phyloP scores from a whole-genome alignment of 2,888 invertebrate genomes.

The Hirtodrosophila alboralis region DNA sequence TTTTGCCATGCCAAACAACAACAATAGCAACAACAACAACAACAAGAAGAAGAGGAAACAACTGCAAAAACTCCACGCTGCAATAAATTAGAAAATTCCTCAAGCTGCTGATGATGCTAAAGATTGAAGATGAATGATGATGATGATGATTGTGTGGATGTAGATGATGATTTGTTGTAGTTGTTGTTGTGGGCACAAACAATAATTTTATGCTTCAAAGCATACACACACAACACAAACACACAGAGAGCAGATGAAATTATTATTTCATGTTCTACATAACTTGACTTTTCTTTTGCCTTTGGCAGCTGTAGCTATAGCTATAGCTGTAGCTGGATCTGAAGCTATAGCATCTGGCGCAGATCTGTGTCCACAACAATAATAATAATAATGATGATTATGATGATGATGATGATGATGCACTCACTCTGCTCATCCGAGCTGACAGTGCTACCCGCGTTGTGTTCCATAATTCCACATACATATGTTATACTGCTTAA shows the following conservation, averaged over 20 bases:
- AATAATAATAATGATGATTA: too few relatives aligned
- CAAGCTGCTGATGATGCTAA: conserved; percentile 28
- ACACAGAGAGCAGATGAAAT: conserved; percentile 32
- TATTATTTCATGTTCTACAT: conserved; percentile 57
- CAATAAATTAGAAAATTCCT: conserved; percentile 48
- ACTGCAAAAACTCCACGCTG: conserved; percentile 30
- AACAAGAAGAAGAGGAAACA: too few relatives aligned
- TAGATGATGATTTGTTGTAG: conserved; percentile 7
- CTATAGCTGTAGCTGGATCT: not conserved
- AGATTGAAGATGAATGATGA: conserved; percentile 6
- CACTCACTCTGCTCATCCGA: too few relatives aligned
- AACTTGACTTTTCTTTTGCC: conserved; percentile 17
- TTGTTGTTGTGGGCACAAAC: conserved; percentile 33
- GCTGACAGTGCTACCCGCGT: conserved; percentile 10
- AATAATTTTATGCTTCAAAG: conserved; percentile 56
- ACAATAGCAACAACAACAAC: conserved; percentile 6
- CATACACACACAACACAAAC: too few relatives aligned
- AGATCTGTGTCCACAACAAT: conserved; percentile 35
- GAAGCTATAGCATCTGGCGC: conserved; percentile 19
- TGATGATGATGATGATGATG: too few relatives aligned
- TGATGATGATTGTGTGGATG: conserved; percentile 10
- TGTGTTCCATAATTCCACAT: conserved; percentile 22
- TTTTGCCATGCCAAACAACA: conserved; percentile 39
- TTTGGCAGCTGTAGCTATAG: too few relatives aligned
- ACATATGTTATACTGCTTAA: conserved; percentile 9